Evolutionary conservation across 1,140 invertebrate genomes (phyloP), one percentile per base, ranked within the genome.

Genomic region (Eulimnadia texana): DNA sequence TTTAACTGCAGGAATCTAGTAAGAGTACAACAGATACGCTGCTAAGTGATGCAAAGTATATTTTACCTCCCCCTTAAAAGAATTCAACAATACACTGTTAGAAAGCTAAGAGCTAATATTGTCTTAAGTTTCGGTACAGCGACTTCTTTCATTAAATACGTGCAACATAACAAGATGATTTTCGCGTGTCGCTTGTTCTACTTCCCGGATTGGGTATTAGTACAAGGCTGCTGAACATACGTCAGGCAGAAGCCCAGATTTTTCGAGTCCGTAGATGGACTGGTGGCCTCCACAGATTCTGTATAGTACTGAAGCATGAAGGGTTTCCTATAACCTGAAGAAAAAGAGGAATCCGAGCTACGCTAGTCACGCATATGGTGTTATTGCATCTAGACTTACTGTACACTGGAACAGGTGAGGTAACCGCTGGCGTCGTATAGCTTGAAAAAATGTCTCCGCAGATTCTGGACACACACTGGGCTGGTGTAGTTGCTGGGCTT

Each of bases 231-330:
- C 73, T 88, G 84, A 53, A 79, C 78, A 69, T 83, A 88, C 19
- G 75, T 74, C 11, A 88, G 69, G 55, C 77, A 78, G 69, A 88
- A 89, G 47, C 86, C 86, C 64, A 83, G 72, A 72, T 88, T 88
- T 42, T 79, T 80, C 61, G 80, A 74, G 65, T 86, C 84, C 1
- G 69, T 27, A 20, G 27, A 22, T 25, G n/a, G n/a, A n/a, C n/a
- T n/a, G n/a, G n/a, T n/a, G n/a, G 29, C 19, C 9, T n/a, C 25
- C 1, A 11, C 16, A n/a, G 55, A 49, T 16, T 58, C 42, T 16
- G 55, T 58, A 42, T 28, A 58, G 55, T 47, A 58, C 22, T 33
- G 55, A 20, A 58, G 28, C 28, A 20, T 33, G 16, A 58, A 58
- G 10, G 55, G 55, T 58, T 58, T 58, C 19, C 28, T 58, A 19